Conservation (phyloP, 2,797 vertebrate genomes). For the Alectoris magna region DNA sequence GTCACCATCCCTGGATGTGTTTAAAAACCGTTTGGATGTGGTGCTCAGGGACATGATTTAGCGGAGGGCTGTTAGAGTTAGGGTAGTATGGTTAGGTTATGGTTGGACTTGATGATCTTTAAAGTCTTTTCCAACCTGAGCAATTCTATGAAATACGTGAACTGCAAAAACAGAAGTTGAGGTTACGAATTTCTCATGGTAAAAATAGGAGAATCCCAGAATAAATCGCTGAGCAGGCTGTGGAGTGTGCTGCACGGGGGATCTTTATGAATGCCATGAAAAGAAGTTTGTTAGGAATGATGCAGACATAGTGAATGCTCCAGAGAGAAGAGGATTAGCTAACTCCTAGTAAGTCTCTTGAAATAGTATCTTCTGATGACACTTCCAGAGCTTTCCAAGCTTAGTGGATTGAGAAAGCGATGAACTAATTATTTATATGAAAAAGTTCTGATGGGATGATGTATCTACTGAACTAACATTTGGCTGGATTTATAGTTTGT, state of each 20-base stretch:
- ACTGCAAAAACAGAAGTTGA: background rate
- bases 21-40: no score
- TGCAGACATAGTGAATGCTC: background rate
- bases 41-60: no score
- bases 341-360: background rate
- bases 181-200: background rate
- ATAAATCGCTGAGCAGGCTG: background rate
- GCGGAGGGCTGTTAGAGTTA: no score
- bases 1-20: no score
- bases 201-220: background rate
- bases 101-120: no score
- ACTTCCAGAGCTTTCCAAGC: constrained; percentile 6
- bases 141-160: background rate
- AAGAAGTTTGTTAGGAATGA: background rate
- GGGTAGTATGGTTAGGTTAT: no score
- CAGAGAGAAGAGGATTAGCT: background rate
- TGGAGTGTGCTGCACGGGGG: background rate
- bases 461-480: constrained; percentile 28
- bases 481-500: constrained; percentile 63
- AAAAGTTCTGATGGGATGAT: constrained; percentile 40
- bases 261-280: background rate
- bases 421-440: constrained; percentile 53
- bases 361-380: background rate
- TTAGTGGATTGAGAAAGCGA: background rate
- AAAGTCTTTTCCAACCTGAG: no score